These are phyloP conservation scores for Gisinianus flammeolus DNA, from an alignment of 2,888 invertebrate species.

Conservation along the genomic window DNA sequence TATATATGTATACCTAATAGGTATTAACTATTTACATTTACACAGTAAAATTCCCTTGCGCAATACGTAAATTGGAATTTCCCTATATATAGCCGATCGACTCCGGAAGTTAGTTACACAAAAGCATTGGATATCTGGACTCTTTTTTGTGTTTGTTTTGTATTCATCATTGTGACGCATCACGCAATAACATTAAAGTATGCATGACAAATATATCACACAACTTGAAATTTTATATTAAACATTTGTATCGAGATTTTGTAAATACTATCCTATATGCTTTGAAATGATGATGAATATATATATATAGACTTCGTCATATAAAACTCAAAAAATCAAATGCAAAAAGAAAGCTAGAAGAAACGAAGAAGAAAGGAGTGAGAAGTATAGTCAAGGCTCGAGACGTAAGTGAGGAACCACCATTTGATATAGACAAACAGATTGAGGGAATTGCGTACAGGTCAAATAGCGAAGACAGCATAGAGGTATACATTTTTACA, in stretches of 20 bases:
- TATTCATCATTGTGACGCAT: slow-evolving; percentile 51
- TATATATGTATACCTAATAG: neutral
- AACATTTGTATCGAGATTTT: neutral
- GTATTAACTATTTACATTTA: neutral
- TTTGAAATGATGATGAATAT: neutral
- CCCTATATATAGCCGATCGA: slow-evolving; percentile 47
- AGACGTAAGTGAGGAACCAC: neutral
- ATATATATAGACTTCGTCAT: neutral
- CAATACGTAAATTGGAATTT: neutral
- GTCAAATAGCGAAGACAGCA: neutral
- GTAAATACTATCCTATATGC: too few relatives aligned
- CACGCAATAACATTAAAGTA: slow-evolving; percentile 54
- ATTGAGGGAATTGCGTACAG: slow-evolving; percentile 10
- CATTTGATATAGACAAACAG: neutral
- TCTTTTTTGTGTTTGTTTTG: slow-evolving; percentile 54
- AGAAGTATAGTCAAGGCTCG: slow-evolving; percentile 1
- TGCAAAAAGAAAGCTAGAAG: neutral
- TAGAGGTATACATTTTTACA: neutral
- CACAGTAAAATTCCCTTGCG: neutral
- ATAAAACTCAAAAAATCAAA: neutral
- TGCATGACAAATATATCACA: too few relatives aligned
- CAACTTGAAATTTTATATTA: too few relatives aligned
- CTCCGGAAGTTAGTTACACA: slow-evolving; percentile 53
- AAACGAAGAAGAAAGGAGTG: slow-evolving; percentile 48
- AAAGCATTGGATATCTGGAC: slow-evolving; percentile 56